Base-by-base conservation (phyloP, 2,797 vertebrate genomes). In the Sternarchorhynchus goeldii region DNA sequence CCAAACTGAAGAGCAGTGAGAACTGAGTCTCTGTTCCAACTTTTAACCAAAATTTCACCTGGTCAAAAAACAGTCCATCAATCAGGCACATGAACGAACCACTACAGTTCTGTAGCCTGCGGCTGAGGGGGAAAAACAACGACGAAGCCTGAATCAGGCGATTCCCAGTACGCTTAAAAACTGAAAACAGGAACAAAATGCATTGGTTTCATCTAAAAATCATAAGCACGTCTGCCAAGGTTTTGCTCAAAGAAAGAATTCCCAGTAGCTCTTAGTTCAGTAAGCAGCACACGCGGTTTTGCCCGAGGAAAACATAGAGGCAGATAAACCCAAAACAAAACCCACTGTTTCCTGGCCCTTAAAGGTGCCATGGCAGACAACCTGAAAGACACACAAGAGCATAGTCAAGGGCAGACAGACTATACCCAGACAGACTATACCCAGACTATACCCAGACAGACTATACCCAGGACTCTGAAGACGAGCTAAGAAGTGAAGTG, bases 31-130 rank as follows among this genome's bases (percentile, higher is more conserved):
- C 3, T n/a, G 39, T 72, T 72, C 50, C 17, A n/a, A 64, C 36
- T 50, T 50, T 50, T 25, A 65, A 20, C 18, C 32, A 31, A 8
- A 59, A 12, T 36, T 64, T n/a, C 17, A 36, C 62, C 62, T 36
- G 18, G 31, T 36, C 0, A 21, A n/a, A 14, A 21, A 66, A 50
- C 2, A 45, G 45, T 50, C 45, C 45, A 14, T 50, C 10, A 50
- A 10, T 50, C 45, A 50, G 45, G 45, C 12, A 3, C 3, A 50
- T 45, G 14, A 45, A 45, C 12, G 12, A 50, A 5, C 32, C 1
- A 78, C 85, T 86, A 85, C 84, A 85, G 80, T 84, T 84, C 80
- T 88, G 84, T 87, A 88, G 87, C 88, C 89, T 88, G 86, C 83
- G 84, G 80, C 7, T 7, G 6, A 45, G 41, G 41, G 41, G 10